phyloP scores from a whole-genome alignment of 2,888 invertebrate genomes.

The Artemia sinica region DNA sequence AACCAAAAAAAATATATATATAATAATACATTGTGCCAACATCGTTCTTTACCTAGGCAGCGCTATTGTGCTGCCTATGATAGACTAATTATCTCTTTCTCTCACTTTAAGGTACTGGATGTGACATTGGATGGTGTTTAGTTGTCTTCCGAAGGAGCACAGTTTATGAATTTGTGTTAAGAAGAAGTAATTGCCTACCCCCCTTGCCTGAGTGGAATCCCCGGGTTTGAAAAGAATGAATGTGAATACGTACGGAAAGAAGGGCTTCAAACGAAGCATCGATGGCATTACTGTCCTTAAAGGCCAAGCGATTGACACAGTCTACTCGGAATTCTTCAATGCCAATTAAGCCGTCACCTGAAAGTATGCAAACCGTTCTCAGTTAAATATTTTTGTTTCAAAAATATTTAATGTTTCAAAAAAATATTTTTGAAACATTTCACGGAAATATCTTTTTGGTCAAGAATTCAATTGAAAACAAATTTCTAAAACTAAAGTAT shows the following conservation, averaged over 20 bases:
- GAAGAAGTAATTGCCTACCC: neutral
- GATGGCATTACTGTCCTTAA: slow-evolving; percentile 53
- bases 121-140: neutral
- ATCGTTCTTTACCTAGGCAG: too few species aligned
- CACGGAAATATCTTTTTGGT: too few species aligned
- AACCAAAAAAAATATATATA: too few species aligned
- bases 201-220: neutral
- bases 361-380: slow-evolving; percentile 8
- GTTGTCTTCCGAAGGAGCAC: neutral
- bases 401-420: too few species aligned
- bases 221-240: neutral
- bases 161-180: neutral
- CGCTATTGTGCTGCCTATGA: too few species aligned
- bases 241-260: slow-evolving; percentile 45
- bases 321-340: slow-evolving; percentile 65
- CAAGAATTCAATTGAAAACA: too few species aligned
- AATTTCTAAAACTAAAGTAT: too few species aligned
- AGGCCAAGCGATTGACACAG: slow-evolving; percentile 59
- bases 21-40: too few species aligned
- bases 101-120: neutral
- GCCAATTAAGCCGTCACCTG: slow-evolving; percentile 54
- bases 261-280: slow-evolving; percentile 59
- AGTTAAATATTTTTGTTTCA: too few species aligned
- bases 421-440: too few species aligned
- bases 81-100: too few species aligned